Base-by-base conservation (phyloP, 1,140 invertebrate genomes). In the Bombus sylvicola region DNA sequence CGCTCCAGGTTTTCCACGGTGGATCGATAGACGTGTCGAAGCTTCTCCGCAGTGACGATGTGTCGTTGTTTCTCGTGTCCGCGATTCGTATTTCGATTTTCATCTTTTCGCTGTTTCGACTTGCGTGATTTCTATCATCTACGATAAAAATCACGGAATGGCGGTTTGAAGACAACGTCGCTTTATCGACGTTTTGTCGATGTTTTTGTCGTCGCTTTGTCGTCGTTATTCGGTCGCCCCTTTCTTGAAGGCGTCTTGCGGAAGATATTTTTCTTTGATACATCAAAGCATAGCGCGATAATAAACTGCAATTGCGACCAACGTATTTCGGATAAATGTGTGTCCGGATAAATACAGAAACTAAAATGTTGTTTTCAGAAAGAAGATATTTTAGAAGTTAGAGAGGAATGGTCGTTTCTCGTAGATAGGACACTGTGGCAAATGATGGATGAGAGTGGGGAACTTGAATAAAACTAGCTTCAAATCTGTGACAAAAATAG, bases 21-120 rank as follows among this genome's bases (percentile, higher is more conserved):
- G 39, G 28, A 72, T 72, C 71, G 71, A 72, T 72, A 72, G 1
- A 72, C 39, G 71, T n/a, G 39, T 72, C 71, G 71, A n/a, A 13
- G 9, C 12, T 72, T 72, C 39, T 41, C 39, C 9, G 6, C 22
- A 4, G 15, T n/a, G 22, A 22, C 8, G 6, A 69, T 15, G 39
- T 4, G 39, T n/a, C 25, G 13, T n/a, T 41, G 12, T 15, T 9
- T 43, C 6, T 41, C 39, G 15, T 31, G 8, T 72, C 41, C 39
- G 10, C 2, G 47, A 22, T 72, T 39, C 10, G 43, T 39, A 15
- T 72, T 41, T 72, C 39, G 22, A 28, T 62, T n/a, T 25, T 31
- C 37, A 2, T 39, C 3, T 6, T 39, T 25, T 28, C 18, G 47
- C 2, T 53, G 18, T 53, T 53, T 53, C 47, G 47, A 53, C 18